Base-by-base conservation (phyloP, 2,113 vertebrate genomes). In the Salvelinus namaycush region DNA sequence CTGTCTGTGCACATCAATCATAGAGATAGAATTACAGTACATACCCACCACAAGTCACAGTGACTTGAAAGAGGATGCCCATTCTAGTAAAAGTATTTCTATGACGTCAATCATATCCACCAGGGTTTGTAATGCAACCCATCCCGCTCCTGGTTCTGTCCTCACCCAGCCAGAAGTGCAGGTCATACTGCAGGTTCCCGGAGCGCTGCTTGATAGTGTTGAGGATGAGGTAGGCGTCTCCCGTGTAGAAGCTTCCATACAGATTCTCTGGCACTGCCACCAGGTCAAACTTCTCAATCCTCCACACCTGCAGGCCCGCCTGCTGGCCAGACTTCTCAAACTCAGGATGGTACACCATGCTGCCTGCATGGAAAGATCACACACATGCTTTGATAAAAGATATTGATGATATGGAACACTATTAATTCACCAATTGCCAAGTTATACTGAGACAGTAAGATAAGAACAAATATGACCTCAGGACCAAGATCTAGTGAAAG, bases 141-240 rank as follows among this genome's bases (percentile, higher is more conserved):
- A 57, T 14, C 22, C 39, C 16, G 20, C 49, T 64, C 27, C 27
- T 11, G 6, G 13, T 31, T 18, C 31, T 34, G 14, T 60, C 75
- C 91, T 95, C 86, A 99, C 98, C 98, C 64, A 99, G 81, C 97
- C 98, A 99, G 93, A 96, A 99, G 83, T 99, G 97, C 72, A 99
- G 91, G 82, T 99, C 98, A 0, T 97, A 98, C 92, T 99, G 98
- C 78, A 99, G 93, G 76, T 83, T 93, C 1, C 97, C 97, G 0
- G 92, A 96, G 51, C 97, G 92, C 74, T 97, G 95, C 67, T 92
- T 95, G 89, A 99, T 95, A 48, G 98, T 99, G 92, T 97, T 97
- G 71, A 99, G 94, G 88, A 99, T 82, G 75, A 99, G 81, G 18
- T 99, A 99, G 31, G 97, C 96, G 3, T 99, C 98, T 0, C 98